Evolutionary conservation across 2,113 vertebrate genomes (phyloP).

Genomic region (Amblyopsis rosae): DNA sequence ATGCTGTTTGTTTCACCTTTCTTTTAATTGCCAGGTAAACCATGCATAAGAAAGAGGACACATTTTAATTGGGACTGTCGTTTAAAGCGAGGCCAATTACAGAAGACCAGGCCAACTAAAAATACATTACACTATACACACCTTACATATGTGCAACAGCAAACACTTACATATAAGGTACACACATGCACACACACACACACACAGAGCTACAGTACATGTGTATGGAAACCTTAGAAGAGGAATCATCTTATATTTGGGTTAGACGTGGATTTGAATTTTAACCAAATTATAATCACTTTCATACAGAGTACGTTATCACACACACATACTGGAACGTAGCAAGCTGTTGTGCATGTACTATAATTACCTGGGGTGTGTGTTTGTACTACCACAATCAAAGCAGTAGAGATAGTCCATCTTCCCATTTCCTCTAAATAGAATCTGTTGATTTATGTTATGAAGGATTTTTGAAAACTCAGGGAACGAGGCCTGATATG

Average conservation of each 20-base stretch:
- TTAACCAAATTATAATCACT: constrained; percentile 49
- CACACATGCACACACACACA: background rate
- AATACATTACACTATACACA: constrained; percentile 1
- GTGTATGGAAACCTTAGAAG: background rate
- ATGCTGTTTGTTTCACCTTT: constrained; percentile 48
- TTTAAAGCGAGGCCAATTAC: constrained; percentile 55
- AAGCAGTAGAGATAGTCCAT: constrained; percentile 38
- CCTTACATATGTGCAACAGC: background rate
- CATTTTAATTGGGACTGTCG: constrained; percentile 38
- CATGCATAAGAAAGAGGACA: constrained; percentile 47
- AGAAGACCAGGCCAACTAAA: constrained; percentile 35
- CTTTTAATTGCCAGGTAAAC: constrained; percentile 54
- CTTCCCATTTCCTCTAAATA: constrained; percentile 64
- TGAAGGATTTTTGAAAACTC: constrained; percentile 41
- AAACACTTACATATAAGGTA: background rate
- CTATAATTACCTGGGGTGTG: background rate
- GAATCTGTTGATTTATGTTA: constrained; percentile 44
- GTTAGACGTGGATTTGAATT: constrained; percentile 40
- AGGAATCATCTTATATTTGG: constrained; percentile 38
- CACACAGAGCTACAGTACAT: background rate
- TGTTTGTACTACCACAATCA: constrained; percentile 12
- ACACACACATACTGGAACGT: constrained; percentile 31
- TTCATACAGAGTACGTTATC: background rate
- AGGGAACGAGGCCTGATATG: constrained; percentile 39
- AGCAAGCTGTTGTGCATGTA: constrained; percentile 23